Conservation (phyloP, 2,888 invertebrate species). For the Agonopterix alstromeriana region DNA sequence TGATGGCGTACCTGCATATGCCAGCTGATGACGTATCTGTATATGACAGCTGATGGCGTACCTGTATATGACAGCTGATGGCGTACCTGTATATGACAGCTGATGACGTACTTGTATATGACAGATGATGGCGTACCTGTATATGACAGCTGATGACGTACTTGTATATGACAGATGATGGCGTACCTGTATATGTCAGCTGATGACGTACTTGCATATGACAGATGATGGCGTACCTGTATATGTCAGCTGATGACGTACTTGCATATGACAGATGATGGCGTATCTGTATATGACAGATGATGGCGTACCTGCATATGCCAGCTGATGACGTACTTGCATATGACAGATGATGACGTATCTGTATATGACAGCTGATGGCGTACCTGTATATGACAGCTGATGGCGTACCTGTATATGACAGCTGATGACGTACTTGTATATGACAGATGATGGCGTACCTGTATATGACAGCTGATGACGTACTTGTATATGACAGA, state of each 20-base stretch:
- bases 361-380: constrained; percentile 84
- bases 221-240: too few species aligned
- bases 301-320: constrained; percentile 81
- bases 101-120: too few species aligned
- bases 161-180: constrained; percentile 87
- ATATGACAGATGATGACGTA: constrained; percentile 23
- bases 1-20: too few species aligned
- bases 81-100: constrained; percentile 33
- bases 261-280: constrained; percentile 74
- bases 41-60: constrained; percentile 87
- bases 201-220: too few species aligned
- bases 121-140: too few species aligned
- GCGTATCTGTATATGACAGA: too few species aligned
- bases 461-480: too few species aligned
- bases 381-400: too few species aligned
- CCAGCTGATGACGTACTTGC: constrained; percentile 55
- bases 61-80: too few species aligned
- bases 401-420: constrained; percentile 80
- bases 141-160: constrained; percentile 24
- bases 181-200: constrained; percentile 54
- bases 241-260: too few species aligned
- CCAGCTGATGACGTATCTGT: constrained; percentile 66
- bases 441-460: too few species aligned
- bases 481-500: constrained; percentile 84
- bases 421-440: too few species aligned